Conservation (phyloP, 1,140 invertebrate genomes). For the Zaprionus camerounensis region DNA sequence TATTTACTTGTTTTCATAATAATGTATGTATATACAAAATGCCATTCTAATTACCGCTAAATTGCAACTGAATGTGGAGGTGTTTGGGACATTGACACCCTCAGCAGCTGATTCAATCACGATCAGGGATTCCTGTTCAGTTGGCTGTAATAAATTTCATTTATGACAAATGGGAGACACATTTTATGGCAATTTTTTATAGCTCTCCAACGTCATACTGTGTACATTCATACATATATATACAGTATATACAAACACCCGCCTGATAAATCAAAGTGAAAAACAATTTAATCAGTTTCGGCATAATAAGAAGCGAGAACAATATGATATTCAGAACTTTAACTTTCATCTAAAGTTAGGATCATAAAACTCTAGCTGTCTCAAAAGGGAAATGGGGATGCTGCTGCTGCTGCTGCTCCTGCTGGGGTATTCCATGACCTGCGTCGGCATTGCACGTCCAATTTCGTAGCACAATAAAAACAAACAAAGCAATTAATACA, state of each 20-base stretch:
- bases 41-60: background rate
- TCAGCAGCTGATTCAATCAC: conserved; percentile 22
- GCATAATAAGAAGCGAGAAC: conserved; percentile 19
- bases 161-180: conserved; percentile 56
- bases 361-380: conserved; percentile 18
- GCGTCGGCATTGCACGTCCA: conserved; percentile 72
- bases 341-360: conserved; percentile 16
- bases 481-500: conserved; percentile 84
- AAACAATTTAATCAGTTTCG: conserved; percentile 14
- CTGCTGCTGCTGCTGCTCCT: background rate
- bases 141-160: conserved; percentile 58
- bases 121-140: conserved; percentile 44
- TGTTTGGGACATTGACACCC: conserved; percentile 18
- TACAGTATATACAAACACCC: background rate
- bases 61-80: background rate
- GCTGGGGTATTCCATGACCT: background rate
- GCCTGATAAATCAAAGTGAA: conserved; percentile 40
- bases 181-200: conserved; percentile 44
- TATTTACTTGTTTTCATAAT: no score
- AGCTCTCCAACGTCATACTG: conserved; percentile 12
- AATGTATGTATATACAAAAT: background rate
- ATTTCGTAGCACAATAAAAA: conserved; percentile 74
- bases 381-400: background rate
- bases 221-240: no score
- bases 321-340: conserved; percentile 18